Conservation (phyloP, 2,888 invertebrate genomes). For the Erannis defoliaria region DNA sequence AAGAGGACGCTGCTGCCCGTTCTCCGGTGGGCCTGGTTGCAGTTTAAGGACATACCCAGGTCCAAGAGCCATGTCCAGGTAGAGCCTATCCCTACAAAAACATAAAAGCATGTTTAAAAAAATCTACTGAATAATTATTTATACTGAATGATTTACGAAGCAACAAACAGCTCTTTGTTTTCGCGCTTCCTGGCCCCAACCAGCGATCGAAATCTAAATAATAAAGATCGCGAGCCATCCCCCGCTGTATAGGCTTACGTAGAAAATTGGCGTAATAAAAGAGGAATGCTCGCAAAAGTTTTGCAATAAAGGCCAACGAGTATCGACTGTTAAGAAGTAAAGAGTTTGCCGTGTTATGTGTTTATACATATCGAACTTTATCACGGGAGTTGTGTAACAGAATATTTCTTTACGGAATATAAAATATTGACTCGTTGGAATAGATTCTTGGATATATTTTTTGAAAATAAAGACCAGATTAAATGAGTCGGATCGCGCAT, state of each 20-base stretch:
- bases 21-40: too few relatives aligned
- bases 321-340: constrained; percentile 86
- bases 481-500: background rate
- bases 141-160: too few relatives aligned
- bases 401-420: constrained; percentile 16
- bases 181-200: constrained; percentile 5
- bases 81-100: too few relatives aligned
- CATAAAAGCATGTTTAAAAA: too few relatives aligned
- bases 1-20: too few relatives aligned
- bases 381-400: constrained; percentile 45
- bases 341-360: constrained; percentile 67
- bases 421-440: constrained; percentile 1
- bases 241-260: constrained; percentile 81
- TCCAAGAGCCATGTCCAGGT: too few relatives aligned
- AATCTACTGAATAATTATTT: too few relatives aligned
- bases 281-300: constrained; percentile 85
- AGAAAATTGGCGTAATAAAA: constrained; percentile 87
- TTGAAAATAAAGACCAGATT: background rate
- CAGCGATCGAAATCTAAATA: constrained; percentile 83
- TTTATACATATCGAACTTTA: constrained; percentile 46
- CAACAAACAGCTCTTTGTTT: constrained; percentile 5
- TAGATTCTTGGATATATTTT: background rate
- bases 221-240: constrained; percentile 76
- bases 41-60: too few relatives aligned
- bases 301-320: constrained; percentile 84